Evolutionary conservation across 2,888 invertebrate species (phyloP).

Genomic region (Capitulum mitella): DNA sequence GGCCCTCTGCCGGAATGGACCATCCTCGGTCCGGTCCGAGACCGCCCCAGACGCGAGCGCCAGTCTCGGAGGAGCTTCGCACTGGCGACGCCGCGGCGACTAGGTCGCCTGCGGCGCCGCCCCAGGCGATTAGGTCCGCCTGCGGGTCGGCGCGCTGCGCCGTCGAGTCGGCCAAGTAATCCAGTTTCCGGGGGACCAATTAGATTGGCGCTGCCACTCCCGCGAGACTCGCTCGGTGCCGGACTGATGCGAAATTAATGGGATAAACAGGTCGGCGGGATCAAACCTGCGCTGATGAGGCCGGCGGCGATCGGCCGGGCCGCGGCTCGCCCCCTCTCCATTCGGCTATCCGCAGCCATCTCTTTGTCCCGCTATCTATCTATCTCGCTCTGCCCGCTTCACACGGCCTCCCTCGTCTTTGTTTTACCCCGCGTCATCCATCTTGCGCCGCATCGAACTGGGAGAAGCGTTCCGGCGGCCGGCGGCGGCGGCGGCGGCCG

Average conservation of each 20-base stretch:
- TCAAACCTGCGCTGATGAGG: conserved; percentile 12
- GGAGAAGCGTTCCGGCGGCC: conserved; percentile 18
- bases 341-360: conserved; percentile 26
- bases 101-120: not conserved
- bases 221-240: not conserved
- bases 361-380: conserved; percentile 28
- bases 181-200: conserved; percentile 25
- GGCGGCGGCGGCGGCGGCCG: not conserved
- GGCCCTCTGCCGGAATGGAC: not conserved
- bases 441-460: not conserved
- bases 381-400: not conserved
- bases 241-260: conserved; percentile 26
- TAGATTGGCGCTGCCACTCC: not conserved
- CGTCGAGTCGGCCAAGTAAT: not conserved
- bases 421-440: not conserved
- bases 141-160: not conserved
- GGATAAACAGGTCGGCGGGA: conserved; percentile 18
- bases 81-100: not conserved
- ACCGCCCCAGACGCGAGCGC: not conserved
- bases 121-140: not conserved
- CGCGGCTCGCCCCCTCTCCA: conserved; percentile 19
- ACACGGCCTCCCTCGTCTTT: not conserved
- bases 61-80: no score
- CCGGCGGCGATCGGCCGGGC: not conserved
- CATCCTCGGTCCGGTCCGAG: not conserved